Percentiles rank a stretch among this genome's conserved stretches.
phyloP scores from a whole-genome alignment of 2,113 vertebrate species.

The Trematocara nigrifrons region DNA sequence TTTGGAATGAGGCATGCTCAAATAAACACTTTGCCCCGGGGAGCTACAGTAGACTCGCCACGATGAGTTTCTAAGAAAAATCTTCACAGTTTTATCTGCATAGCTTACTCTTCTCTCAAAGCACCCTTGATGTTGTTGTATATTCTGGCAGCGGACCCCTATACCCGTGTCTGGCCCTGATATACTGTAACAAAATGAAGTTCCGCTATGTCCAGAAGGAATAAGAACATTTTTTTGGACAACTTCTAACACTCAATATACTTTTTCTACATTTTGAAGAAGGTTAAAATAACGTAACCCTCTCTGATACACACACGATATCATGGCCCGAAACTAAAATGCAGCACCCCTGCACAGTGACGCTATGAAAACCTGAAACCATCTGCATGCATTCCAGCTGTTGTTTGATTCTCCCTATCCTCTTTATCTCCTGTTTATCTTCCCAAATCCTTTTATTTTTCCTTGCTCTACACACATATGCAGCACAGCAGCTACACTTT shows the following conservation, averaged over 20 bases:
- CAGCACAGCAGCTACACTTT: not conserved
- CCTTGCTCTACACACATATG: not conserved
- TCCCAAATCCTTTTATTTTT: constrained; percentile 28
- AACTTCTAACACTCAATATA: not conserved
- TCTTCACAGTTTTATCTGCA: constrained; percentile 39
- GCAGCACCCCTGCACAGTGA: not conserved
- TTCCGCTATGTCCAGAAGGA: constrained; percentile 3
- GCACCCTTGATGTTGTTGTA: constrained; percentile 32
- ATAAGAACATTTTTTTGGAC: not conserved
- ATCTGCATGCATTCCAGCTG: not conserved
- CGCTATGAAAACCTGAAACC: constrained; percentile 3
- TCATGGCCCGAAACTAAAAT: not conserved
- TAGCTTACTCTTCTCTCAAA: not conserved
- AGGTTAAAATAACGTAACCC: not conserved
- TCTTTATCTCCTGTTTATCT: constrained; percentile 30
- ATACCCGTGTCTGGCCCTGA: not conserved
- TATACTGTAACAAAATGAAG: not conserved
- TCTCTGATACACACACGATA: not conserved
- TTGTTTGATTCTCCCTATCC: constrained; percentile 1
- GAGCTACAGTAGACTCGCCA: constrained; percentile 32
- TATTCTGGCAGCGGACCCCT: constrained; percentile 22
- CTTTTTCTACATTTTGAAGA: not conserved
- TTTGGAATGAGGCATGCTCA: constrained; percentile 53
- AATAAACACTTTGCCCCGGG: constrained; percentile 51
- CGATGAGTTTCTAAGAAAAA: constrained; percentile 35